These are phyloP conservation scores for Diploptera punctata DNA, from an alignment of 2,888 invertebrate genomes.

Conservation along the genomic window DNA sequence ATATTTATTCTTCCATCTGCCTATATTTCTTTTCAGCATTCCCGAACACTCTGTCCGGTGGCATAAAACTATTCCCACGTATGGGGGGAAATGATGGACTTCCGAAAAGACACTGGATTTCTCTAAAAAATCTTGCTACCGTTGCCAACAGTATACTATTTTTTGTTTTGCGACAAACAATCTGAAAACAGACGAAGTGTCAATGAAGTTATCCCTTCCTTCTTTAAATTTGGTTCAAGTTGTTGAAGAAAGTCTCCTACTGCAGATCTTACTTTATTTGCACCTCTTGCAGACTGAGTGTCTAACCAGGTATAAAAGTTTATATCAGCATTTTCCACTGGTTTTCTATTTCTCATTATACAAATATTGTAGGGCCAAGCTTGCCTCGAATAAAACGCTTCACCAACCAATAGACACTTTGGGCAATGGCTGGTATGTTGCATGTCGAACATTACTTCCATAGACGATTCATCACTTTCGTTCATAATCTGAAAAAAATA, in stretches of 20 bases:
- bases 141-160: too few species aligned
- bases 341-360: neutral
- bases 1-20: neutral
- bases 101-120: neutral
- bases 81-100: neutral
- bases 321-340: neutral
- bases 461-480: neutral
- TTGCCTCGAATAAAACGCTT: neutral
- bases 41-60: neutral
- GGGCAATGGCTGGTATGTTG: neutral
- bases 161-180: too few species aligned
- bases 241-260: neutral
- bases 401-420: neutral
- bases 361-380: neutral
- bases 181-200: too few species aligned
- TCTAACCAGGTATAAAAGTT: neutral
- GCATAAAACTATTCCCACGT: neutral
- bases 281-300: neutral
- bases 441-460: neutral
- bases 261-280: neutral
- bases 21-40: neutral
- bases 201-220: neutral
- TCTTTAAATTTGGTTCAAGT: neutral
- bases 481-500: neutral
- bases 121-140: too few species aligned